Conservation (phyloP, 2,888 invertebrate genomes). For the Agrochola lychnidis region DNA sequence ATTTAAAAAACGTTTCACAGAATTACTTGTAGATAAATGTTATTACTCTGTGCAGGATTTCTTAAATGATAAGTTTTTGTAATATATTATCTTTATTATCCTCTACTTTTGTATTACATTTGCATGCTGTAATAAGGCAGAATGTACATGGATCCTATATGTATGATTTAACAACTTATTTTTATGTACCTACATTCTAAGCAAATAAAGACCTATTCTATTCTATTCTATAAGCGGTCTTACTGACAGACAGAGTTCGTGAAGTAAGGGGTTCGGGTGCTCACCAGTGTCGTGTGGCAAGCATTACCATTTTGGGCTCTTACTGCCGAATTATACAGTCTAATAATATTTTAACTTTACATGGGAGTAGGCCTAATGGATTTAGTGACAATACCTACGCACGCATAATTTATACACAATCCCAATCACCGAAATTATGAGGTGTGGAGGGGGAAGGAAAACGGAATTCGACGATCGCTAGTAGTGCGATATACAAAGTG, state of each 20-base stretch:
- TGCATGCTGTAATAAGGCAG: too few species aligned
- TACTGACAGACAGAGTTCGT: not conserved
- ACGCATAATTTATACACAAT: conserved; percentile 31
- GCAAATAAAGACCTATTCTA: too few species aligned
- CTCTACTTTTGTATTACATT: too few species aligned
- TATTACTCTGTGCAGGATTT: too few species aligned
- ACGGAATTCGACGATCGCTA: not conserved
- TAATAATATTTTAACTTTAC: not conserved
- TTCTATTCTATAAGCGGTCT: not conserved
- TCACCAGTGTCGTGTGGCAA: not conserved
- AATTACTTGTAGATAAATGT: too few species aligned
- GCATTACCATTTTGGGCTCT: not conserved
- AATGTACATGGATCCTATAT: too few species aligned
- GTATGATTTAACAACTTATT: too few species aligned
- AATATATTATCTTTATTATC: too few species aligned
- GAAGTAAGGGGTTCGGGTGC: not conserved
- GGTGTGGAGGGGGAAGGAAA: not conserved
- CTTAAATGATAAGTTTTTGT: too few species aligned
- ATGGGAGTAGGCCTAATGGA: not conserved
- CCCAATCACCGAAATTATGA: not conserved
- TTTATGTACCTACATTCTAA: too few species aligned
- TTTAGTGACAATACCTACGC: not conserved
- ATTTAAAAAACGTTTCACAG: too few species aligned
- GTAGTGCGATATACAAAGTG: not conserved
- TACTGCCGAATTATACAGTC: not conserved